These are phyloP conservation scores for Clusia tigrina DNA, from an alignment of 2,888 invertebrate species.

Conservation along the genomic window DNA sequence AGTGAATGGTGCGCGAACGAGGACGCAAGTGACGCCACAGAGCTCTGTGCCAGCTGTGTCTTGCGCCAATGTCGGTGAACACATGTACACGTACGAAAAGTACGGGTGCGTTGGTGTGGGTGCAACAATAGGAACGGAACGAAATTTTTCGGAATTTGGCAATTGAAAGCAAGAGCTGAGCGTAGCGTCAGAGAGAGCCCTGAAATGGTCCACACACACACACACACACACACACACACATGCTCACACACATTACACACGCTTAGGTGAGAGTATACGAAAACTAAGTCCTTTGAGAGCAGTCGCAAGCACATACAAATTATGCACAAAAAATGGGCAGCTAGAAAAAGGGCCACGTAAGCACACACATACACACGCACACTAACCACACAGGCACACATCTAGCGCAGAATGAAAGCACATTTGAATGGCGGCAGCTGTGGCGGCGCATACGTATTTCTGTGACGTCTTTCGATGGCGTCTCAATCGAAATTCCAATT, in stretches of 20 bases:
- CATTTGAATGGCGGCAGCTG: background rate
- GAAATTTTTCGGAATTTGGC: background rate
- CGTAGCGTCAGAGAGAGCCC: background rate
- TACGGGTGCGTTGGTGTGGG: background rate
- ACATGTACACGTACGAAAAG: background rate
- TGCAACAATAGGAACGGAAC: background rate
- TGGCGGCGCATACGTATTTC: slow-evolving; percentile 1
- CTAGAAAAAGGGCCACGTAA: background rate
- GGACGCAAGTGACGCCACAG: slow-evolving; percentile 20
- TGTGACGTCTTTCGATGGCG: background rate
- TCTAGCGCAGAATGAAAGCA: background rate
- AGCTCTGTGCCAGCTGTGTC: background rate
- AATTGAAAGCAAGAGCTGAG: background rate
- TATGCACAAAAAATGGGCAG: too few species aligned
- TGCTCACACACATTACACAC: too few species aligned
- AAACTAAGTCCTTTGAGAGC: background rate
- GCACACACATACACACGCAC: background rate
- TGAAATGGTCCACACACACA: background rate
- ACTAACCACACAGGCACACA: background rate
- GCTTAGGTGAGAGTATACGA: too few species aligned
- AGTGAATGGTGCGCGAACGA: too few species aligned
- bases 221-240: background rate
- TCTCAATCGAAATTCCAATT: background rate
- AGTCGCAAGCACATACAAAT: background rate
- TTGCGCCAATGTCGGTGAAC: too few species aligned